Conservation (phyloP, 37 sponge, comb jelly and placozoan genomes). For the Chondrilla cf. caribensis region DNA sequence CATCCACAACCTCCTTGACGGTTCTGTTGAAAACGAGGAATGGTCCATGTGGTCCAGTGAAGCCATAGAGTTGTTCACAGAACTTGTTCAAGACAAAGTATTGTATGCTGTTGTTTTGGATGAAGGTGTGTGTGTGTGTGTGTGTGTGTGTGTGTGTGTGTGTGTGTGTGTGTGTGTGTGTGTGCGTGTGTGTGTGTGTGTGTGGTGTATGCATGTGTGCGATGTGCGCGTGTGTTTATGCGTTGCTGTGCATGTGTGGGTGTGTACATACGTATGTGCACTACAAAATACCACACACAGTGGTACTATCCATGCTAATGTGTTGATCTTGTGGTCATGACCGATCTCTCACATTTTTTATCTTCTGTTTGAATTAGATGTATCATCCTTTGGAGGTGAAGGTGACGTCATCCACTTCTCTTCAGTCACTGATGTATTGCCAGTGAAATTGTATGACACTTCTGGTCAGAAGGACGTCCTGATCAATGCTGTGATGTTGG, state of each 20-base stretch:
- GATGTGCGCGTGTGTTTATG: no score
- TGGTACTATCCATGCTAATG: no score
- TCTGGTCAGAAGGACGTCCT: neutral
- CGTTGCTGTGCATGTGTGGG: no score
- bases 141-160: no score
- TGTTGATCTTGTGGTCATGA: no score
- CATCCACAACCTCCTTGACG: neutral
- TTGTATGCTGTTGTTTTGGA: conserved; percentile 4
- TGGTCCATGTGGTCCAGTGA: neutral
- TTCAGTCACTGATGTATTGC: neutral
- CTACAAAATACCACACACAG: no score
- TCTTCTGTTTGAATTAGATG: neutral
- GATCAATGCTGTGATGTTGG: conserved; percentile 10
- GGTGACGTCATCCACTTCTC: neutral
- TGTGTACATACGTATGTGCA: no score
- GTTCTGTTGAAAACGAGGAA: neutral
- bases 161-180: no score
- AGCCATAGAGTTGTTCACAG: neutral
- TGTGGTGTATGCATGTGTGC: no score
- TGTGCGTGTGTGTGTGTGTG: no score
- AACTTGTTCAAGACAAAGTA: neutral
- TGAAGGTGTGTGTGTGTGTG: conserved; percentile 11
- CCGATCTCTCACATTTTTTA: neutral
- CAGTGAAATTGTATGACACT: neutral
- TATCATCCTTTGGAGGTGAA: neutral